Percentiles rank a stretch among this genome's conserved stretches.
Conservation (phyloP, 2,797 vertebrate genomes). For the Delichon dasypus region DNA sequence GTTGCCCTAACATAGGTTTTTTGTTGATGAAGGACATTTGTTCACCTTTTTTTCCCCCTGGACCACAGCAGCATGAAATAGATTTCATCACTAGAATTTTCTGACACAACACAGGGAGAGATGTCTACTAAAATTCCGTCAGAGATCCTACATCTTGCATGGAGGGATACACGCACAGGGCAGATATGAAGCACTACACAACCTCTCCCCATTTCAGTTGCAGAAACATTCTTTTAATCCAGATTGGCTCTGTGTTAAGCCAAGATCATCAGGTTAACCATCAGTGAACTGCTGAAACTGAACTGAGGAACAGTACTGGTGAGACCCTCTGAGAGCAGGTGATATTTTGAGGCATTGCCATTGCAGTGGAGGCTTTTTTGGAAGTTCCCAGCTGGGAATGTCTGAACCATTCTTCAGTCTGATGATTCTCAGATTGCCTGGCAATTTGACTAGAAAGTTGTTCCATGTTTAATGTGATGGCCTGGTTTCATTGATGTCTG, state of each 20-base stretch:
- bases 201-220: background rate
- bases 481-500: background rate
- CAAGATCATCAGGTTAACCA: background rate
- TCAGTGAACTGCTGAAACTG: background rate
- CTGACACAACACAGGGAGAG: background rate
- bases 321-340: background rate
- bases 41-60: background rate
- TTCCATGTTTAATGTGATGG: background rate
- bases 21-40: background rate
- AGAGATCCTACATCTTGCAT: background rate
- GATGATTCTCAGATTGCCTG: background rate
- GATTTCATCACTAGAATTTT: background rate
- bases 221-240: background rate
- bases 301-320: background rate
- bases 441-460: background rate
- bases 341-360: background rate
- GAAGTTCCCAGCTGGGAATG: background rate
- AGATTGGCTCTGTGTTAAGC: background rate
- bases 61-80: background rate
- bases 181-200: background rate
- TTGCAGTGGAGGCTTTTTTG: background rate
- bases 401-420: background rate
- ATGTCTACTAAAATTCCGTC: background rate
- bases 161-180: background rate
- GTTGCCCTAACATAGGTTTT: background rate